Base-by-base conservation (phyloP, 2,888 invertebrate species). In the Zelleria hepariella region DNA sequence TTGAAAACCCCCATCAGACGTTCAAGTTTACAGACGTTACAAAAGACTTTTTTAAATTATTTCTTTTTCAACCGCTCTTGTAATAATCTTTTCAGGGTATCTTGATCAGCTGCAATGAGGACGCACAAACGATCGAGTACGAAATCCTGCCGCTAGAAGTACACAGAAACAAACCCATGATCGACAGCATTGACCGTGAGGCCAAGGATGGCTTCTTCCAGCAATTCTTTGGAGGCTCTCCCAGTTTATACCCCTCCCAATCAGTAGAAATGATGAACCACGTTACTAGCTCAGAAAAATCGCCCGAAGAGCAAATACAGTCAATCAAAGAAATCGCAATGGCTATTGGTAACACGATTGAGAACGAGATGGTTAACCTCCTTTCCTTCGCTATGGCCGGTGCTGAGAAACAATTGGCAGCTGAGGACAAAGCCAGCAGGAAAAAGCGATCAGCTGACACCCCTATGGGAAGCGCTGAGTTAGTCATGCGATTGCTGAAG, bases 271-370 rank as follows among this genome's bases (percentile, higher is more conserved):
- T 81, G 66, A 86, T 88, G 84, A 66, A 77, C 20, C 75, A 82
- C 63, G 78, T 74, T 1, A 73, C 75, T 0, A 72, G 70, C 57
- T 69, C 77, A 2, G 75, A 83, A 15, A 82, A 82, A 68, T 68
- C 80, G 1, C 65, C 74, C 0, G 87, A 87, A 68, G 85, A 86
- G 66, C 84, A 86, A 63, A 61, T 86, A 1, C 74, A 78, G 65
- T 83, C 79, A 20, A 83, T 87, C 24, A 83, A 87, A 64, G 74
- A 74, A 65, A 73, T 81, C 52, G 81, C 86, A 0, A 74, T 75
- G 48, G 72, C 80, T 58, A 84, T 87, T 15, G 73, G 78, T 8
- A 64, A 71, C 26, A 73, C 73, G 2, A 77, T 86, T 49, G 75
- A 84, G 63, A 78, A 66, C 59, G 86, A 88, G 70, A 76, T 87